These are phyloP conservation scores for Sycophila sp. DNA, from an alignment of 1,140 invertebrate genomes.

Conservation along the genomic window DNA sequence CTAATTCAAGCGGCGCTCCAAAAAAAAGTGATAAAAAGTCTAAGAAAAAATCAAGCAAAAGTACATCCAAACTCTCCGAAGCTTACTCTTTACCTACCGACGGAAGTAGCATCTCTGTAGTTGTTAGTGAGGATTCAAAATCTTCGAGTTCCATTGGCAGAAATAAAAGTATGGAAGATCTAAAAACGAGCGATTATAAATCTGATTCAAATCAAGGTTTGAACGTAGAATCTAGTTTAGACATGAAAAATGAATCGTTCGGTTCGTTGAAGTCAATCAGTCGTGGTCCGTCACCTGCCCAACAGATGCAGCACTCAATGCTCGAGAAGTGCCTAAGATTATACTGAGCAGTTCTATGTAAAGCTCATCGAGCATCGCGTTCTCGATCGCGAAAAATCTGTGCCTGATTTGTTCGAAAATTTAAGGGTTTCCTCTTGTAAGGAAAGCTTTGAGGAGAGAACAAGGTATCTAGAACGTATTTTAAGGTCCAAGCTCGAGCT, in stretches of 20 bases:
- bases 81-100: conserved; percentile 48
- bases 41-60: conserved; percentile 60
- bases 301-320: conserved; percentile 63
- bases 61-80: conserved; percentile 59
- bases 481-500: conserved; percentile 56
- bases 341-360: conserved; percentile 77
- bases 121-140: conserved; percentile 54
- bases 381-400: conserved; percentile 58
- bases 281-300: conserved; percentile 52
- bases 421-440: conserved; percentile 52
- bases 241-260: conserved; percentile 24
- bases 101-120: conserved; percentile 51
- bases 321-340: conserved; percentile 73
- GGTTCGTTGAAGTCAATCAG: conserved; percentile 49
- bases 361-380: conserved; percentile 66
- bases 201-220: conserved; percentile 26
- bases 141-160: conserved; percentile 36
- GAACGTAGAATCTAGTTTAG: conserved; percentile 25
- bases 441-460: conserved; percentile 61
- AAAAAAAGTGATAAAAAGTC: conserved; percentile 62
- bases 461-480: conserved; percentile 62
- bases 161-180: conserved; percentile 60
- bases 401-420: conserved; percentile 59
- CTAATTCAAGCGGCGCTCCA: conserved; percentile 58
- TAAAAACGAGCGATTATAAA: conserved; percentile 49